A percentile compares a stretch with the other conserved stretches of the same genome.
Conservation (phyloP, 2,888 invertebrate genomes). For the Trissolcus japonicus region DNA sequence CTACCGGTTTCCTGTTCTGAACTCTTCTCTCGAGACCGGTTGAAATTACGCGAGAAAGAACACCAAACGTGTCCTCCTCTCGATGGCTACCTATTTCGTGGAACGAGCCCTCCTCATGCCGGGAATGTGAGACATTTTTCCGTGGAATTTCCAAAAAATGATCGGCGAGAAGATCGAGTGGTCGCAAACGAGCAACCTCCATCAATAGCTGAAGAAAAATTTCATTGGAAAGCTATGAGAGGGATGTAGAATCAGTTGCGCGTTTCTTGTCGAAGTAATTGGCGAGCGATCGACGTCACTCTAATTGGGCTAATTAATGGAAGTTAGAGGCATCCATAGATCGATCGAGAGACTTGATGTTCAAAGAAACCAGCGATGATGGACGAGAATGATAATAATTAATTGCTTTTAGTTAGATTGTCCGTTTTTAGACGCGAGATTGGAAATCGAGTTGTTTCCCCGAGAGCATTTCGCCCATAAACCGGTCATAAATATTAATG, state of each 20-base stretch:
- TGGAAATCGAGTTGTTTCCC: conserved; percentile 27
- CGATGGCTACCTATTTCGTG: conserved; percentile 44
- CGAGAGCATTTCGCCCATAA: conserved; percentile 15
- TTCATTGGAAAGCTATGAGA: background rate
- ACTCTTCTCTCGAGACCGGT: conserved; percentile 43
- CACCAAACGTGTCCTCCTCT: conserved; percentile 30
- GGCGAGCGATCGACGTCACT: conserved; percentile 59
- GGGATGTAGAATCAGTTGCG: conserved; percentile 45
- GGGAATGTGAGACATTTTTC: conserved; percentile 41
- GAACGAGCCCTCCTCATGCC: conserved; percentile 34
- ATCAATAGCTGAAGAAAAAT: background rate
- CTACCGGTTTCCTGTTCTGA: conserved; percentile 54
- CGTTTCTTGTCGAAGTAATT: conserved; percentile 59
- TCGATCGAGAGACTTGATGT: conserved; percentile 32
- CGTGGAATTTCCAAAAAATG: conserved; percentile 12
- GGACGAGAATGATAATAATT: conserved; percentile 37
- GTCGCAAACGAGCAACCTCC: background rate
- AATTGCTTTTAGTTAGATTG: conserved; percentile 36
- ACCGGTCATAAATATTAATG: conserved; percentile 51
- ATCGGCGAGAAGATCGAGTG: conserved; percentile 28
- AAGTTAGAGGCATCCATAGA: conserved; percentile 45
- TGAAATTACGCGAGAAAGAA: conserved; percentile 52
- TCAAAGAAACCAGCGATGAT: conserved; percentile 37
- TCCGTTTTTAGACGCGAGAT: conserved; percentile 23
- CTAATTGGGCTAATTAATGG: conserved; percentile 62